Base-by-base conservation (phyloP, 2,888 invertebrate species). In the Eubasilissa splendida region DNA sequence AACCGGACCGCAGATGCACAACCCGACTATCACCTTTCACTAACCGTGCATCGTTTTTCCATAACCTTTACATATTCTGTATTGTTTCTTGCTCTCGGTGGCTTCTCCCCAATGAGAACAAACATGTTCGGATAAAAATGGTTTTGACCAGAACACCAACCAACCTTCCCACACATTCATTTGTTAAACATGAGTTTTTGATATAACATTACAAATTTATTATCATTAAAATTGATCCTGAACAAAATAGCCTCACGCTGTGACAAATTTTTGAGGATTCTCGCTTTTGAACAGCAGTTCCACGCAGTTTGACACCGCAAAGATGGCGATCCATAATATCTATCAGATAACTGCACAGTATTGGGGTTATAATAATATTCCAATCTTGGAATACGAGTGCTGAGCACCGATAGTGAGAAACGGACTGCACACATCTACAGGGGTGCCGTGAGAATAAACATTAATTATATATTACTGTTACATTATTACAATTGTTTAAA, bases 221-320 rank as follows among this genome's bases (percentile, higher is more conserved):
- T 80, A 70, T 76, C 80, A 80, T 80, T 42, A 76, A 76, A 75
- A 68, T 59, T 14, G 50, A 56, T 70, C 76, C 59, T 56, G 71
- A 42, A 31, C 71, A 56, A 14, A 42, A 56, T 22, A 9, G n/a
- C 42, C 42, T 73, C 58, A 58, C 58, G n/a, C 31, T 14, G 56
- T 53, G 54, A 70, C 7, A 10, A 52, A 53, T 53, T 22, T 53
- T n/a, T 22, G 22, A 70, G 70, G 50, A 52, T 68, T 68, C 42
- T 52, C 33, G 50, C 42, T 42, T 22, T 14, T 53, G 52, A 50
- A 60, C 22, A 66, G n/a, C 66, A 53, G n/a, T 52, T 53, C 31
- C 56, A 56, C 50, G 56, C 54, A 10, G 56, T 5, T 56, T n/a
- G 8, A 54, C 12, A 42, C n/a, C 59, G 8, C n/a, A 42, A n/a